Evolutionary conservation across 1,140 invertebrate species (phyloP), one percentile per base, ranked within the genome.

Genomic region (Paramacrobiotus metropolitanus): DNA sequence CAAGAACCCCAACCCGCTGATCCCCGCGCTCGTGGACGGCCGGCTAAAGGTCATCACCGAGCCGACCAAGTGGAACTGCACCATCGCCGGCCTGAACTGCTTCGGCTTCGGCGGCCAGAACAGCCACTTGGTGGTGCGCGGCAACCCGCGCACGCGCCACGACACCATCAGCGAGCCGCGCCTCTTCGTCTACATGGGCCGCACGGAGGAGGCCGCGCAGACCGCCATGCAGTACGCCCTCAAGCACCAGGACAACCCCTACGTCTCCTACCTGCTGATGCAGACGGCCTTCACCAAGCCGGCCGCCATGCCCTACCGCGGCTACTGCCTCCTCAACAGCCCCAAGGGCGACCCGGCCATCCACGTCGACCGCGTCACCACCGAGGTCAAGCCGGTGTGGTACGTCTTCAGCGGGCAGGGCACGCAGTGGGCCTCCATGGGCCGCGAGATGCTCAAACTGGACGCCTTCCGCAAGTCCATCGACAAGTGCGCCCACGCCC

Each of bases 101-200:
- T 97, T 97, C 73, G 93, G 93, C 21, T 96, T 96, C 75, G 93
- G 93, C 62, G 93, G 93, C 59, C 87, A 90, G 28, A 97, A 97
- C 75, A 89, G 86, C 20, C 92, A 96, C 72, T 73, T 88, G 0
- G 75, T 97, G 60, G 74, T 96, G 0, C 81, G 83, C 67, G 83
- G 83, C 1, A 84, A 86, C 69, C 28, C 20, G 62, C 64, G 9
- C 1, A 45, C 59, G 2, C 79, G 80, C 0, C 84, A 84, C 68
- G 59, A 63, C 24, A 62, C 48, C 31, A 60, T 61, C 61, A 40
- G 63, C 63, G 21, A 45, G 55, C 84, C 83, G 1, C 79, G 86
- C 62, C 74, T 94, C 3, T 77, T 90, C 21, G 74, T 81, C 2
- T 81, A 84, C 59, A 86, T 85, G 20, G 89, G 87, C 15, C 79